These are phyloP conservation scores for Pentalonia nigronervosa DNA, from an alignment of 1,140 invertebrate genomes.

Conservation along the genomic window DNA sequence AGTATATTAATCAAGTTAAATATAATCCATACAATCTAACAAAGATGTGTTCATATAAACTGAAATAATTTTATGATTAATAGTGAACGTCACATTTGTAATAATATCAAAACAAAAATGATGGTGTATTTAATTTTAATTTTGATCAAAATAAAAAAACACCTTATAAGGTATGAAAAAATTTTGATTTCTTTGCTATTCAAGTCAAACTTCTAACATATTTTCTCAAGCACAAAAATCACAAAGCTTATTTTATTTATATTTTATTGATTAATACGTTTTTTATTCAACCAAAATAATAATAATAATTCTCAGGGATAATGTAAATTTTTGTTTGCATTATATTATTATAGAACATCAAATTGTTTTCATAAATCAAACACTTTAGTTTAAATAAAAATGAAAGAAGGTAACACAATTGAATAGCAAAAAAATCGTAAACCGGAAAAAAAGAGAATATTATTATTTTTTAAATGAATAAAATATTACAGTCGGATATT, in stretches of 20 bases:
- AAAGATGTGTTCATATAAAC: no score
- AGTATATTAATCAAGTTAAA: neutral
- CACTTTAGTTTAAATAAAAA: constrained; percentile 4
- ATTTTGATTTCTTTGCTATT: neutral
- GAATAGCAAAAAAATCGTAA: neutral
- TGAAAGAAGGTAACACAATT: neutral
- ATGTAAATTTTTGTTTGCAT: neutral
- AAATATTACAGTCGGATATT: neutral
- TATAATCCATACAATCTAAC: neutral
- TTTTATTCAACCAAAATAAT: neutral
- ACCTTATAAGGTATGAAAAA: no score
- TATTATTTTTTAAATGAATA: constrained; percentile 16
- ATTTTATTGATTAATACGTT: neutral
- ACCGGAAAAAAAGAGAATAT: neutral
- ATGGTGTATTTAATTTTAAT: no score
- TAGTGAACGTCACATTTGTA: neutral
- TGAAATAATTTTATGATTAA: neutral
- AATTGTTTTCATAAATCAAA: constrained; percentile 29
- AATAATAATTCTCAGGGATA: neutral
- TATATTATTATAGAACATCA: neutral
- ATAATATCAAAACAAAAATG: neutral
- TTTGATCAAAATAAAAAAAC: neutral
- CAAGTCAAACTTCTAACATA: neutral
- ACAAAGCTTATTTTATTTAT: neutral
- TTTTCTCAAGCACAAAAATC: neutral